These are phyloP conservation scores for Rhaphigaster nebulosa DNA, from an alignment of 2,888 invertebrate genomes.

Conservation along the genomic window DNA sequence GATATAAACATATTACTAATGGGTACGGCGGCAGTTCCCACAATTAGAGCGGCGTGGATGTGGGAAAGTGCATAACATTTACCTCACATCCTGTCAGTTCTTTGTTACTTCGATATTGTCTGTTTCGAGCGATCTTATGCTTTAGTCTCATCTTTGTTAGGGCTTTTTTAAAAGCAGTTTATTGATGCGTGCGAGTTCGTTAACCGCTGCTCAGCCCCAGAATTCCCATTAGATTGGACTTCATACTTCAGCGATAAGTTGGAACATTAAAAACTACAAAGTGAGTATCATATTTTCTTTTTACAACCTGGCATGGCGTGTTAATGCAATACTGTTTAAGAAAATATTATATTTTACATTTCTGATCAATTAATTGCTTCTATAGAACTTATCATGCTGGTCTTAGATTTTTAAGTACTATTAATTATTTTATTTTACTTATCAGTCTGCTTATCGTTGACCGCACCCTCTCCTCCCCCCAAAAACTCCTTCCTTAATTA, in stretches of 20 bases:
- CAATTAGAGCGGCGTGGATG: constrained; percentile 11
- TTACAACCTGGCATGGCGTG: no score
- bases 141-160: background rate
- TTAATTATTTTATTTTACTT: no score
- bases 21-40: background rate
- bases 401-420: no score
- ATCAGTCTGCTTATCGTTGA: no score
- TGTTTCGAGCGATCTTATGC: background rate
- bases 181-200: background rate
- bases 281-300: no score
- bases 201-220: background rate
- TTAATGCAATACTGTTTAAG: no score
- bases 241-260: background rate
- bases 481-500: no score
- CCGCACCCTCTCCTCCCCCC: no score
- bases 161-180: background rate
- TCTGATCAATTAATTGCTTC: no score
- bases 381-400: background rate
- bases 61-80: constrained; percentile 27
- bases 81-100: constrained; percentile 3
- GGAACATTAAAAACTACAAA: background rate
- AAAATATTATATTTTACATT: no score
- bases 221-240: background rate
- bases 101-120: background rate
- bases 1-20: background rate